phyloP scores from a whole-genome alignment of 2,797 vertebrate species.

The Acrossocheilus fasciatus region DNA sequence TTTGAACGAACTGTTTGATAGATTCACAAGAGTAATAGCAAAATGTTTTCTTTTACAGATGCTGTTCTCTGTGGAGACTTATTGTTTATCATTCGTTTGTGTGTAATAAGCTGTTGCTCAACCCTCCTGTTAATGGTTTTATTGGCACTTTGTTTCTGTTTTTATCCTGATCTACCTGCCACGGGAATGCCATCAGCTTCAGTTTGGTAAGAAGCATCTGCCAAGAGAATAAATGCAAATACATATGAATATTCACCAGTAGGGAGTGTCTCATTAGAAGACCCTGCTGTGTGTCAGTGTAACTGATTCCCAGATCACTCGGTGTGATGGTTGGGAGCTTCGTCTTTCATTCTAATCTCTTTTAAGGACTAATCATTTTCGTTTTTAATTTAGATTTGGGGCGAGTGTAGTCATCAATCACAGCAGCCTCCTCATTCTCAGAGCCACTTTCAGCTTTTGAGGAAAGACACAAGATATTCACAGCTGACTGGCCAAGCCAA shows the following conservation, averaged over 20 bases:
- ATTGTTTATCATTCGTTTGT: constrained; percentile 46
- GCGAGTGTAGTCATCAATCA: constrained; percentile 60
- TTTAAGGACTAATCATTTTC: constrained; percentile 58
- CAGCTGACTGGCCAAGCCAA: constrained; percentile 50
- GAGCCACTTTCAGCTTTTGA: constrained; percentile 48
- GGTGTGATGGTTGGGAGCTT: constrained; percentile 19
- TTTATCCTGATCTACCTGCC: constrained; percentile 20
- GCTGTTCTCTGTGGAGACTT: constrained; percentile 43
- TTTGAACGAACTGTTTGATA: constrained; percentile 34
- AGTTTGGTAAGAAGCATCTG: constrained; percentile 11
- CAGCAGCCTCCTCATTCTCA: constrained; percentile 49
- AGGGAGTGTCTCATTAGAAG: constrained; percentile 46
- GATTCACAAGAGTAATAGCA: constrained; percentile 28
- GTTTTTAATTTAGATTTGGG: constrained; percentile 60
- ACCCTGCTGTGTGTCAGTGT: constrained; percentile 25
- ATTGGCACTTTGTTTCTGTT: constrained; percentile 13
- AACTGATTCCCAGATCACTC: constrained; percentile 35
- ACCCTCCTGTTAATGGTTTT: constrained; percentile 29
- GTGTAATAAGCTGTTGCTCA: constrained; percentile 38
- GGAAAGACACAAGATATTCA: constrained; percentile 54
- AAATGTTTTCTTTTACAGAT: constrained; percentile 36
- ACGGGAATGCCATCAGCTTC: not conserved
- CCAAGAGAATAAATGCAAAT: constrained; percentile 33
- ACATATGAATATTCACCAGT: constrained; percentile 47
- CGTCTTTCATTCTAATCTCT: constrained; percentile 32